A percentile compares a stretch with the other conserved stretches of the same genome.
phyloP scores from a whole-genome alignment of 2,888 invertebrate species.

The Drosophila nigricruria region DNA sequence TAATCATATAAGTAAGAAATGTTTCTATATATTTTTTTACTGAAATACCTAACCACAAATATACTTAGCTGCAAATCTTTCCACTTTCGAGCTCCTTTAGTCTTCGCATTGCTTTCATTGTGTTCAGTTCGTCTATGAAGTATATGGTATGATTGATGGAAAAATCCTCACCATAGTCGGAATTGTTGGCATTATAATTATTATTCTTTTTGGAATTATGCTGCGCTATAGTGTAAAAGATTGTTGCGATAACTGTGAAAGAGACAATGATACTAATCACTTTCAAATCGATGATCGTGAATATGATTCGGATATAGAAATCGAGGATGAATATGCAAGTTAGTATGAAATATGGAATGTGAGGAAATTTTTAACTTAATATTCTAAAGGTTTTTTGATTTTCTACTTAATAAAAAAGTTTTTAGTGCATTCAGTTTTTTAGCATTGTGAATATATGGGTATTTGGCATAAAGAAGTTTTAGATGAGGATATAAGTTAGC shows the following conservation, averaged over 20 bases:
- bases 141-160: constrained; percentile 10
- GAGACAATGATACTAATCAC: background rate
- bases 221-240: constrained; percentile 1
- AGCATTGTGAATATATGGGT: no score
- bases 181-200: constrained; percentile 4
- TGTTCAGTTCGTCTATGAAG: background rate
- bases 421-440: no score
- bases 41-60: background rate
- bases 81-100: background rate
- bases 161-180: constrained; percentile 2
- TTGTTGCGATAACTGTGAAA: constrained; percentile 3
- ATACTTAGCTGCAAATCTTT: background rate
- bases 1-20: background rate
- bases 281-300: constrained; percentile 14
- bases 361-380: background rate
- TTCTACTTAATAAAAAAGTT: no score
- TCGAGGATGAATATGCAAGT: constrained; percentile 8
- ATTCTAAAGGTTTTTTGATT: no score
- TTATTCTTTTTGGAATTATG: constrained; percentile 22
- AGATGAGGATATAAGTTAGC: no score
- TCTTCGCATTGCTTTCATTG: constrained; percentile 7
- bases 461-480: no score
- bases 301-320: constrained; percentile 9
- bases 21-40: no score
- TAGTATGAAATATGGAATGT: constrained; percentile 3